Evolutionary conservation across 2,113 vertebrate species (phyloP).

Genomic region (Channa maculata): DNA sequence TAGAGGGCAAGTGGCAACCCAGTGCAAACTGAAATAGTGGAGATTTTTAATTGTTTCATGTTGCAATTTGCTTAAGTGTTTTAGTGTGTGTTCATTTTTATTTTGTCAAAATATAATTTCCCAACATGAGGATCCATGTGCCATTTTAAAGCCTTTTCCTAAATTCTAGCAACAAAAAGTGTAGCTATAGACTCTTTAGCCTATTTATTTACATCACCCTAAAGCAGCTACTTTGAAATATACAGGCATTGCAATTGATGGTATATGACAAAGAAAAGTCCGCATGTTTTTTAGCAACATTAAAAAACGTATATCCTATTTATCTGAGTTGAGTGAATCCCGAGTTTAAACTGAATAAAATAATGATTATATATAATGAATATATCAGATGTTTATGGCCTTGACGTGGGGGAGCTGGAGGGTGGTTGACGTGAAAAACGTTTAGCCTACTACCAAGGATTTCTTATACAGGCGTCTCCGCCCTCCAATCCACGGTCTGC

Average conservation of each 20-base stretch:
- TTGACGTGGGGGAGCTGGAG: neutral
- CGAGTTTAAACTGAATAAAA: neutral
- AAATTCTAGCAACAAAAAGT: no score
- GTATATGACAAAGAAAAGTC: no score
- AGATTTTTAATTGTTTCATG: no score
- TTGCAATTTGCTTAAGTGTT: no score
- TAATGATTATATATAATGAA: neutral
- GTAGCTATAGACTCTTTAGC: no score
- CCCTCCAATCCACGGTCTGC: conserved; percentile 75
- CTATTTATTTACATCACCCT: no score
- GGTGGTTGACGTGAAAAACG: conserved; percentile 30
- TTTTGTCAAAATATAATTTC: neutral
- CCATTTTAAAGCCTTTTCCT: neutral
- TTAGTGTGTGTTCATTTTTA: neutral
- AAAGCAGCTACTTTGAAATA: no score
- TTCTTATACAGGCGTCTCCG: conserved; percentile 64
- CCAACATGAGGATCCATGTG: neutral
- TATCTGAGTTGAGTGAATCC: no score
- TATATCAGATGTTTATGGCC: conserved; percentile 10
- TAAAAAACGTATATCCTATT: neutral
- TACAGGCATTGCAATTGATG: no score
- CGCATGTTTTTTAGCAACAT: no score
- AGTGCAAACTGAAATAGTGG: no score
- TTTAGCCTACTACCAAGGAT: conserved; percentile 49
- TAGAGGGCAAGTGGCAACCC: no score